These are phyloP conservation scores for Andrena hattorfiana DNA, from an alignment of 2,888 invertebrate species.

Conservation along the genomic window DNA sequence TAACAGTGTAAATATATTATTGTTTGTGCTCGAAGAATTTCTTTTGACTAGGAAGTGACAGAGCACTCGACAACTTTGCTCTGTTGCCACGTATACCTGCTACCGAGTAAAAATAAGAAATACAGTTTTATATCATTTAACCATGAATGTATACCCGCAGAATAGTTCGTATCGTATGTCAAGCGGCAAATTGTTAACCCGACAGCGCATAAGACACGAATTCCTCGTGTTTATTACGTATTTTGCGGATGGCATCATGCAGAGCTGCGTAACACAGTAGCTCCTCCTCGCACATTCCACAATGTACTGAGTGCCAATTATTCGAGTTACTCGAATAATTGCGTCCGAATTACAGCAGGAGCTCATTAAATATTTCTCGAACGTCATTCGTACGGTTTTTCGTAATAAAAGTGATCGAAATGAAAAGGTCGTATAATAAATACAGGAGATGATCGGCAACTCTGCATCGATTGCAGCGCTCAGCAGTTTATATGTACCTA, in stretches of 20 bases:
- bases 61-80: slow-evolving; percentile 79
- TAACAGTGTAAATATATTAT: slow-evolving; percentile 67
- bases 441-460: slow-evolving; percentile 81
- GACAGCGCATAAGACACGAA: slow-evolving; percentile 67
- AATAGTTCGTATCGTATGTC: slow-evolving; percentile 66
- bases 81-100: slow-evolving; percentile 82
- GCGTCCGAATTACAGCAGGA: slow-evolving; percentile 51
- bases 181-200: slow-evolving; percentile 66
- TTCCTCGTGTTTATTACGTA: slow-evolving; percentile 69
- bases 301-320: slow-evolving; percentile 80
- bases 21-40: slow-evolving; percentile 69
- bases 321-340: slow-evolving; percentile 74
- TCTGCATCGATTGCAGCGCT: slow-evolving; percentile 76
- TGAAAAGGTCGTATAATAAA: slow-evolving; percentile 75
- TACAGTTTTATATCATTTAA: slow-evolving; percentile 66
- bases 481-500: slow-evolving; percentile 7
- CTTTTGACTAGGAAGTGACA: slow-evolving; percentile 83
- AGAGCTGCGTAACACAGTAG: slow-evolving; percentile 85
- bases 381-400: slow-evolving; percentile 58
- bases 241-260: slow-evolving; percentile 79
- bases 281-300: slow-evolving; percentile 84
- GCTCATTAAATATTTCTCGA: slow-evolving; percentile 74
- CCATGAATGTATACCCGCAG: slow-evolving; percentile 33
- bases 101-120: slow-evolving; percentile 77
- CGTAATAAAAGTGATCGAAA: slow-evolving; percentile 73